Evolutionary conservation across 1,140 invertebrate genomes (phyloP).

Genomic region (Drosophila repleta): DNA sequence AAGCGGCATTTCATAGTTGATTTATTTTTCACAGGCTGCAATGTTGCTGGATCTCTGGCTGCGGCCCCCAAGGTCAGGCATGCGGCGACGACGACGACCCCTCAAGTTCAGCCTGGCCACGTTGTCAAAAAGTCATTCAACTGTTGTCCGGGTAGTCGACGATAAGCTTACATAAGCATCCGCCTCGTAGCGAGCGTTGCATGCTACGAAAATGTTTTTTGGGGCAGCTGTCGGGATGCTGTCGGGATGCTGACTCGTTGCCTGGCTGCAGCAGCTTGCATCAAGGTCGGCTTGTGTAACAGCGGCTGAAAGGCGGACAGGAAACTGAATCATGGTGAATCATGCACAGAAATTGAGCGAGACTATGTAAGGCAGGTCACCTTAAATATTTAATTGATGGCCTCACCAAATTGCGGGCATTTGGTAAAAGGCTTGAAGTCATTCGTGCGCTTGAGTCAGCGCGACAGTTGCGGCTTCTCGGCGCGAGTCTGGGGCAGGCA

Average conservation of each 20-base stretch:
- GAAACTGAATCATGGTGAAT: conserved; percentile 35
- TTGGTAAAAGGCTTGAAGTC: conserved; percentile 15
- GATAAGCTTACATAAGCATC: conserved; percentile 63
- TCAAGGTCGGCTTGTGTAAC: conserved; percentile 55
- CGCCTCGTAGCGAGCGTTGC: not conserved
- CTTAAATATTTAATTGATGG: conserved; percentile 44
- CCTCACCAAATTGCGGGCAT: conserved; percentile 7
- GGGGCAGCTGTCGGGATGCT: conserved; percentile 15
- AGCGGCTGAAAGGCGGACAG: conserved; percentile 41
- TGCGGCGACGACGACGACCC: conserved; percentile 33
- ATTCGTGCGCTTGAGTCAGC: conserved; percentile 24
- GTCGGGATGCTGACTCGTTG: not conserved
- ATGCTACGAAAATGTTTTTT: conserved; percentile 38
- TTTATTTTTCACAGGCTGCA: conserved; percentile 49
- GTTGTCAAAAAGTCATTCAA: conserved; percentile 63
- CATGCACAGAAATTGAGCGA: conserved; percentile 16
- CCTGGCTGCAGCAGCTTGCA: conserved; percentile 24
- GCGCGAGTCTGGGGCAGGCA: conserved; percentile 19
- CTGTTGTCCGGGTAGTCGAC: conserved; percentile 17
- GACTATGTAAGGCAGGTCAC: conserved; percentile 38
- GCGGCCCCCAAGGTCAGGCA: conserved; percentile 21
- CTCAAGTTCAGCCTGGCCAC: conserved; percentile 35
- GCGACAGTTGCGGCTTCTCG: not conserved
- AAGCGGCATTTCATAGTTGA: conserved; percentile 50
- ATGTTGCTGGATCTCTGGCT: conserved; percentile 7